Evolutionary conservation across 2,797 vertebrate genomes (phyloP).

Genomic region (Psittacula echo): DNA sequence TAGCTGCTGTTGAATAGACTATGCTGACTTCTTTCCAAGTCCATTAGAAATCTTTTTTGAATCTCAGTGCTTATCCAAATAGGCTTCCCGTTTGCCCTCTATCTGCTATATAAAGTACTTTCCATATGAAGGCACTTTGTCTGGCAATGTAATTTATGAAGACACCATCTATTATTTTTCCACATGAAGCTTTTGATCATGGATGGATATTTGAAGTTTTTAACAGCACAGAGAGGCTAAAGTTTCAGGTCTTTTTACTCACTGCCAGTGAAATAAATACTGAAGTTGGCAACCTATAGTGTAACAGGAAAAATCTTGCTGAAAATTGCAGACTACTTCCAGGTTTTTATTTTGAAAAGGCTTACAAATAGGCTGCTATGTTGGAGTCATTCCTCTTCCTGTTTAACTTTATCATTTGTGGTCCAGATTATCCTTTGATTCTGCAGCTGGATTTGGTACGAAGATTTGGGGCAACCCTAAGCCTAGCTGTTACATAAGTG

Average conservation of each 20-base stretch:
- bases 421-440: not conserved
- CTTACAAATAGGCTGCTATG: not conserved
- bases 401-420: not conserved
- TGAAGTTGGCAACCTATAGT: not conserved
- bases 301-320: conserved; percentile 25
- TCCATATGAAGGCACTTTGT: conserved; percentile 10
- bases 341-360: conserved; percentile 27
- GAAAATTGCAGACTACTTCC: conserved; percentile 8
- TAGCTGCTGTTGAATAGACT: not conserved
- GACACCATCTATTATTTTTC: conserved; percentile 28
- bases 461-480: not conserved
- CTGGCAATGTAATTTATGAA: conserved; percentile 27
- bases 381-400: not conserved
- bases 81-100: not conserved
- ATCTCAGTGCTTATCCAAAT: not conserved
- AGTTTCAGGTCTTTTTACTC: conserved; percentile 47
- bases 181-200: conserved; percentile 33
- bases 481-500: not conserved
- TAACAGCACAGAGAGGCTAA: not conserved
- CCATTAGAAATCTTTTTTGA: not conserved
- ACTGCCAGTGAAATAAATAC: conserved; percentile 42
- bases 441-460: not conserved
- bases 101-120: not conserved
- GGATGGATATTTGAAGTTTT: not conserved
- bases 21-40: not conserved